Percentiles rank a stretch among this genome's conserved stretches.
Conservation (phyloP, 2,113 vertebrate species). For the Alectura lathami region DNA sequence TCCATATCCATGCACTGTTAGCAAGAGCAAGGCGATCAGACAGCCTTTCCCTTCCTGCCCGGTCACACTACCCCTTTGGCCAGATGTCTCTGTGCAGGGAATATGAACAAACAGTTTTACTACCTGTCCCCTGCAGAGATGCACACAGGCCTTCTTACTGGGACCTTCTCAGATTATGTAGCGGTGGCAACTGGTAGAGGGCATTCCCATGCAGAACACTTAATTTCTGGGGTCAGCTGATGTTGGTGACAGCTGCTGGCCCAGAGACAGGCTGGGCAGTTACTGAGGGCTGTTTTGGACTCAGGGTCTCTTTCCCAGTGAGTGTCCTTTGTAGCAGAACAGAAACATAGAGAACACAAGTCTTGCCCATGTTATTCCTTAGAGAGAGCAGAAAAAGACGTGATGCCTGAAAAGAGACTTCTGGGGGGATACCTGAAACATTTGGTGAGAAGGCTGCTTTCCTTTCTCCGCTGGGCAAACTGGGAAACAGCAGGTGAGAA, state of each 20-base stretch:
- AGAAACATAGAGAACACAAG: not conserved
- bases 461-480: not conserved
- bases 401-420: not conserved
- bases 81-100: not conserved
- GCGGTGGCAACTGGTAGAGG: not conserved
- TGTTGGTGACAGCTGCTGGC: not conserved
- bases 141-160: not conserved
- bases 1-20: not conserved
- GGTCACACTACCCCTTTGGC: not conserved
- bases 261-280: not conserved
- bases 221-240: not conserved
- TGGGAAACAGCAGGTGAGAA: not conserved
- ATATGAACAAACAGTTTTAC: not conserved
- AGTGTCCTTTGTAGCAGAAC: accelerated
- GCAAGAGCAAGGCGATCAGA: accelerated
- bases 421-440: not conserved
- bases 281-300: not conserved
- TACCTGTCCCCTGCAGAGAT: not conserved
- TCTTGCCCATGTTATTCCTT: not conserved
- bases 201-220: not conserved
- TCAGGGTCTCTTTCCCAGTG: not conserved
- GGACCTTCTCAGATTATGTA: not conserved
- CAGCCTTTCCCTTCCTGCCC: not conserved
- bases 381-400: not conserved
- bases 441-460: not conserved